Evolutionary conservation across 2,113 vertebrate genomes (phyloP), one percentile per base, ranked within the genome.

Genomic region (Dipodomys stephensi): DNA sequence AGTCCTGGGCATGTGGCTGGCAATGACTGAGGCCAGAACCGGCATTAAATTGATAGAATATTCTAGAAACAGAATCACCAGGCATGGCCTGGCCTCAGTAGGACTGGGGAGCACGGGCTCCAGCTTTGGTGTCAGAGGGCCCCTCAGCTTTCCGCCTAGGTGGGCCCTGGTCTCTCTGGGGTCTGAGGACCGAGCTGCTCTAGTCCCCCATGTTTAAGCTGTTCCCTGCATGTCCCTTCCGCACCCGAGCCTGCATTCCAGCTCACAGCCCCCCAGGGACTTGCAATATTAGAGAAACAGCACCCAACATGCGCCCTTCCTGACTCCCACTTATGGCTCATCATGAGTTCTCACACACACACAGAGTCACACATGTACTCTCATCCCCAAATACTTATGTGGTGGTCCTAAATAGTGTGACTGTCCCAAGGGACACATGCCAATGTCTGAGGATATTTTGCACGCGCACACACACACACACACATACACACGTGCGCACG

Each of bases 381-480:
- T n/a, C 49, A 20, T n/a, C 6, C 27, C 15, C 53, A 57, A 20
- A 7, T 20, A 30, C 25, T 7, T 16, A 27, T 22, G 27, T 2
- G 11, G 18, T 23, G 13, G 32, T 28, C 39, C 28, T 8, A 49
- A 13, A 5, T 12, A 6, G 25, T 28, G 23, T 0, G 1, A 25
- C 80, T 83, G 73, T 25, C 28, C 25, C 44, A 6, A 30, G 67
- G 84, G 32, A 74, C 35, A 68, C 25, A 0, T 1, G 4, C 30
- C 15, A 4, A 19, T 4, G 27, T 60, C 76, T n/a, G 35, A n/a
- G 28, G 77, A 39, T 30, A 23, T 30, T 13, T 57, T 39, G 35
- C 35, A 39, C 39, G 5, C 39, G 3, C 39, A 39, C 39, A 39
- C 39, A 39, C 39, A 39, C 39, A 39, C 39, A 39, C 39, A 39